Evolutionary conservation across 2,113 vertebrate species (phyloP), one percentile per base, ranked within the genome.

Genomic region (Hemiscyllium ocellatum): DNA sequence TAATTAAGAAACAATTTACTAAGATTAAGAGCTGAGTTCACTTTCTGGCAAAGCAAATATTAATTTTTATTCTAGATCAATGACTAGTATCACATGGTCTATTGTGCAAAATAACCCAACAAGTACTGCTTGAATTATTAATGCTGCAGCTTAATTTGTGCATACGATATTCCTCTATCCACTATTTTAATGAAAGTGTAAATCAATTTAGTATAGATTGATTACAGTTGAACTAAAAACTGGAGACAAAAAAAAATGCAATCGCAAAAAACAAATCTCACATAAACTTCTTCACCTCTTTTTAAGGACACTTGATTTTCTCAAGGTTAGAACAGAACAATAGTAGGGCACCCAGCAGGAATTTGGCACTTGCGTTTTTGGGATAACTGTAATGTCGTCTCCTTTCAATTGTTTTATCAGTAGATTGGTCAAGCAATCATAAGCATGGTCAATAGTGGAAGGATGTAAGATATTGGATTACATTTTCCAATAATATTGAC

Each of bases 21-120:
- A 42, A 68, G 56, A 68, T 68, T 61, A 89, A 56, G 86, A 89
- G 7, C 69, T 47, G n/a, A 94, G 69, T 68, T 42, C n/a, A n/a
- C 2, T 94, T 69, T 47, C 66, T 94, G 20, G n/a, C n/a, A 94
- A 69, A 94, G 8, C n/a, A 94, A 68, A 42, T 37, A 69, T 94
- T 42, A 94, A 94, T 94, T 69, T n/a, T 94, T 37, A 94, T n/a
- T 42, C 37, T 42, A 69, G n/a, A 42, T 69, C 66, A 94, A 68
- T 94, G 91, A n/a, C n/a, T 94, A 37, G 33, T 94, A 66, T 69
- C 37, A 94, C 56, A 69, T 33, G 37, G 85, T 20, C 85, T 26
- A 87, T 50, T 87, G 66, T 69, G 33, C 33, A 89, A 56, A 89
- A 89, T 89, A 89, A 24, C 86, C 56, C 33, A 4, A 26, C 6